phyloP scores from a whole-genome alignment of 2,113 vertebrate species.

The Bos javanicus region DNA sequence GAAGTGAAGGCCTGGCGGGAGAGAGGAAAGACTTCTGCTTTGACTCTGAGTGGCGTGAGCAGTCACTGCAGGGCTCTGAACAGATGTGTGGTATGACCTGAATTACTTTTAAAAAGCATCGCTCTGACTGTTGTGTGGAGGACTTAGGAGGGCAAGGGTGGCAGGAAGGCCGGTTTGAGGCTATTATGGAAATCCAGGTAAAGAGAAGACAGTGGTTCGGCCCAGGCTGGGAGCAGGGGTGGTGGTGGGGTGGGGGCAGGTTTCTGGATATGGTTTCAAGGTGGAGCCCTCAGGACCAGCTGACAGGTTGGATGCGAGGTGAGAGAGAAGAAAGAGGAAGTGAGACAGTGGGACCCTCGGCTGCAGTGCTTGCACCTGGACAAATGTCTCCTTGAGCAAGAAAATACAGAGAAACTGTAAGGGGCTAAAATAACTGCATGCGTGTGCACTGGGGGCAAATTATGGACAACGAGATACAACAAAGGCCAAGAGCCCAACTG shows the following conservation, averaged over 20 bases:
- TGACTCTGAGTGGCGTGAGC: neutral
- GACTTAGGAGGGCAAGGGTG: neutral
- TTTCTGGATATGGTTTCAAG: neutral
- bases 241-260: neutral
- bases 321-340: neutral
- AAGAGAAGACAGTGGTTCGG: neutral
- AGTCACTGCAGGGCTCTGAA: neutral
- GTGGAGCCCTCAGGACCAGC: neutral
- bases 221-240: neutral
- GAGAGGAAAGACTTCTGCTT: no score
- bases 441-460: neutral
- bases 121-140: neutral
- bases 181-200: accelerated
- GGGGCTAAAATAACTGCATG: neutral
- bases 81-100: neutral
- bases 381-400: neutral
- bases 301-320: neutral
- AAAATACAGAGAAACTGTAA: neutral
- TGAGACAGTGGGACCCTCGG: neutral
- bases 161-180: neutral
- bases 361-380: neutral
- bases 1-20: neutral
- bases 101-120: neutral
- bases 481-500: neutral
- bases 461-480: neutral